phyloP scores from a whole-genome alignment of 2,797 vertebrate species.

The Rallus crepitans region DNA sequence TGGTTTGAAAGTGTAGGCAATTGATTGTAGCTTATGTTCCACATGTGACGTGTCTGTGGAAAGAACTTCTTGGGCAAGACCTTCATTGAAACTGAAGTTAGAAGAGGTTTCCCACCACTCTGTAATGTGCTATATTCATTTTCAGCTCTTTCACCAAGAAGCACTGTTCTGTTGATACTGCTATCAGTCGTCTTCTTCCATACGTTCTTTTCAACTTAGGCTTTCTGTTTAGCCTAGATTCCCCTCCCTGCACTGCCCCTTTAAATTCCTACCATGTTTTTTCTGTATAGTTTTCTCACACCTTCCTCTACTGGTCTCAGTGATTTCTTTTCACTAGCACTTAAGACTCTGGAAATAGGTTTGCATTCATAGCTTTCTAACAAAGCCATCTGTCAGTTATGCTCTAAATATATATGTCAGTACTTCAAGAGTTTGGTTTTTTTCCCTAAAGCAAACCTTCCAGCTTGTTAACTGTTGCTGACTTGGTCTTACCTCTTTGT shows the following conservation, averaged over 20 bases:
- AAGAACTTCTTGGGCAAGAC: not conserved
- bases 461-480: not conserved
- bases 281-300: not conserved
- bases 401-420: not conserved
- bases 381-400: not conserved
- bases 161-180: not conserved
- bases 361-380: not conserved
- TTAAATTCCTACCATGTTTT: not conserved
- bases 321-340: not conserved
- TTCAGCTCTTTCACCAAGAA: not conserved
- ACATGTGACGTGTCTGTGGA: fast-evolving
- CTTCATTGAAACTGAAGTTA: not conserved
- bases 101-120: not conserved
- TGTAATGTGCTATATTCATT: not conserved
- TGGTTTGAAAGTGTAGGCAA: not conserved
- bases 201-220: not conserved
- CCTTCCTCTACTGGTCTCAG: not conserved
- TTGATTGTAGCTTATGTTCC: not conserved
- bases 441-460: not conserved
- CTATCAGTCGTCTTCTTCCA: not conserved
- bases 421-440: not conserved
- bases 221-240: not conserved
- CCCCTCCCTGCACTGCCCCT: fast-evolving
- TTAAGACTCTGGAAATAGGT: not conserved
- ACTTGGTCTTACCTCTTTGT: not conserved